Conservation (phyloP, 2,113 vertebrate genomes). For the Nothobranchius kuhntae region DNA sequence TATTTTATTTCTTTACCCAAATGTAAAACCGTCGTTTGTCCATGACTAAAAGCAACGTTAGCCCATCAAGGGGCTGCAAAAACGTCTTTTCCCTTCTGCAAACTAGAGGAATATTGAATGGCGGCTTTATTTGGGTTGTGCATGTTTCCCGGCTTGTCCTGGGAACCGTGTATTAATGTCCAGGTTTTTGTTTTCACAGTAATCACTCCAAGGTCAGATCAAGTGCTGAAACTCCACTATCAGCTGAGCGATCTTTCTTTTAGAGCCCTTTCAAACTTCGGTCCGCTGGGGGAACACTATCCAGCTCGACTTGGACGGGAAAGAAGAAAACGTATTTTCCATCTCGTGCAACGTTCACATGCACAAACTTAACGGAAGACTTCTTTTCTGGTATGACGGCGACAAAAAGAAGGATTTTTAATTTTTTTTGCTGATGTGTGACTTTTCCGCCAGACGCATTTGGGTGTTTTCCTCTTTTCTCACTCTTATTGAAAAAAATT, state of each 20-base stretch:
- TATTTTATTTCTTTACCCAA: slow-evolving; percentile 5
- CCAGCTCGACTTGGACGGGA: slow-evolving; percentile 48
- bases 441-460: slow-evolving; percentile 15
- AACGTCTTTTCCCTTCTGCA: slow-evolving; percentile 1
- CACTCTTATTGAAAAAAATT: not conserved
- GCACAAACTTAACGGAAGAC: slow-evolving; percentile 10
- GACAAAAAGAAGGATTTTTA: slow-evolving; percentile 19
- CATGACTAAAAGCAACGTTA: not conserved
- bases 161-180: slow-evolving; percentile 54
- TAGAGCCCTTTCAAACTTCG: slow-evolving; percentile 37
- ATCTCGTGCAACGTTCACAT: slow-evolving; percentile 43
- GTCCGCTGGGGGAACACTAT: slow-evolving; percentile 25
- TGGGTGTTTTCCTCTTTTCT: slow-evolving; percentile 25
- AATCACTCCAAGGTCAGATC: slow-evolving; percentile 71
- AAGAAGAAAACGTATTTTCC: slow-evolving; percentile 65
- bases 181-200: slow-evolving; percentile 72
- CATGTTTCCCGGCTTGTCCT: slow-evolving; percentile 25
- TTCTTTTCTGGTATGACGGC: slow-evolving; percentile 11
- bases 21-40: slow-evolving; percentile 2
- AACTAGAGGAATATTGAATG: slow-evolving; percentile 27
- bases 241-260: slow-evolving; percentile 63
- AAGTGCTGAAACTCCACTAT: slow-evolving; percentile 68
- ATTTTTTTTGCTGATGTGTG: not conserved
- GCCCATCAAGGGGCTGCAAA: not conserved
- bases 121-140: slow-evolving; percentile 28